These are phyloP conservation scores for Diorhabda elongata DNA, from an alignment of 1,140 invertebrate species.

Conservation along the genomic window DNA sequence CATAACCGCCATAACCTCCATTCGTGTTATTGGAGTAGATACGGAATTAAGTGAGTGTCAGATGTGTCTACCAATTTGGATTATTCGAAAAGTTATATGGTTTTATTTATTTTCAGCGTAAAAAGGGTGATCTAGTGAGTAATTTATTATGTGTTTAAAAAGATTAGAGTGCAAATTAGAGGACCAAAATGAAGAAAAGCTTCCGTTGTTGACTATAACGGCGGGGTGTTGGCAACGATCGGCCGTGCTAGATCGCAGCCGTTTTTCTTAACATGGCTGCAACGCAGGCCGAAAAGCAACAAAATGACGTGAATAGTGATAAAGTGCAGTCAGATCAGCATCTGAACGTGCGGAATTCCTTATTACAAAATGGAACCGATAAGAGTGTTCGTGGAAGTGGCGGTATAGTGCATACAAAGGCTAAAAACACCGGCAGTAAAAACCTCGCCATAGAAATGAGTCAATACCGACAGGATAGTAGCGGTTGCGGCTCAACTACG, in stretches of 20 bases:
- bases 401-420: constrained; percentile 40
- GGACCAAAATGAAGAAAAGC: constrained; percentile 43
- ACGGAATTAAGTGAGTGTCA: constrained; percentile 62
- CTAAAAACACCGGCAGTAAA: constrained; percentile 45
- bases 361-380: constrained; percentile 57
- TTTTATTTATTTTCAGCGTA: constrained; percentile 43
- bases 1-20: constrained; percentile 67
- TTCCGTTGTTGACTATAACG: constrained; percentile 50
- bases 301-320: constrained; percentile 58
- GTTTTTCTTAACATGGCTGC: constrained; percentile 61
- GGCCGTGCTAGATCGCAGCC: constrained; percentile 45
- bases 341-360: constrained; percentile 57
- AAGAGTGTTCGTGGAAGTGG: constrained; percentile 42
- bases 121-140: constrained; percentile 50
- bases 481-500: constrained; percentile 33
- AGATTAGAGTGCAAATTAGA: constrained; percentile 42
- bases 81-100: constrained; percentile 48
- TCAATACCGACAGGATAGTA: constrained; percentile 46
- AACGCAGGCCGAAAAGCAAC: constrained; percentile 60
- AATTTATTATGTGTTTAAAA: constrained; percentile 51
- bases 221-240: constrained; percentile 52
- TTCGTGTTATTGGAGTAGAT: constrained; percentile 64
- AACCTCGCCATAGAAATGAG: constrained; percentile 46
- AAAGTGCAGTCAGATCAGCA: constrained; percentile 57
- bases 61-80: constrained; percentile 59